A percentile compares a stretch with the other conserved stretches of the same genome.
Conservation (phyloP, 2,797 vertebrate species). For the Alauda arvensis region DNA sequence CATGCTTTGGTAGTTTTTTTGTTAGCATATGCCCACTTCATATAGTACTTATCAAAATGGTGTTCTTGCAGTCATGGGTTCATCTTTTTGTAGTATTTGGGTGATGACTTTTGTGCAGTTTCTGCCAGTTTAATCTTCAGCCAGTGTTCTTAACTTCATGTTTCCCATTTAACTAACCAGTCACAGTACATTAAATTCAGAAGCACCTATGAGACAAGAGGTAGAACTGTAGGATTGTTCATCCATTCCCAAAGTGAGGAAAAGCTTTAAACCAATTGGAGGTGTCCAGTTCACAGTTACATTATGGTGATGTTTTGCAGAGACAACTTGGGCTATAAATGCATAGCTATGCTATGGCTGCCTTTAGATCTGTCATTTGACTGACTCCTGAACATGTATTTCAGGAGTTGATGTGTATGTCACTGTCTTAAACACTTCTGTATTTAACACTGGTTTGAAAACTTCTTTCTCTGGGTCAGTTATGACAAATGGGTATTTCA, state of each 20-base stretch:
- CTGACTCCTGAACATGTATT: background rate
- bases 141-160: background rate
- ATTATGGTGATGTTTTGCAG: background rate
- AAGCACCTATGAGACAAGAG: background rate
- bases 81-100: background rate
- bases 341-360: rapidly evolving
- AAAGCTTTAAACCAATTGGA: background rate
- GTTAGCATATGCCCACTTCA: background rate
- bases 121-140: background rate
- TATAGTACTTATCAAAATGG: background rate
- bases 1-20: background rate
- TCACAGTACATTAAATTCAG: background rate
- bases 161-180: background rate
- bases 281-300: background rate
- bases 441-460: background rate
- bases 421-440: background rate
- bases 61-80: background rate
- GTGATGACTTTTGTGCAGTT: background rate
- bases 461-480: background rate
- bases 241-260: background rate
- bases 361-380: background rate
- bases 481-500: background rate
- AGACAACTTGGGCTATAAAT: background rate
- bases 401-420: background rate
- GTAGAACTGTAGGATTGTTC: background rate